Conservation (phyloP, 2,888 invertebrate genomes). For the Tachina grossa region DNA sequence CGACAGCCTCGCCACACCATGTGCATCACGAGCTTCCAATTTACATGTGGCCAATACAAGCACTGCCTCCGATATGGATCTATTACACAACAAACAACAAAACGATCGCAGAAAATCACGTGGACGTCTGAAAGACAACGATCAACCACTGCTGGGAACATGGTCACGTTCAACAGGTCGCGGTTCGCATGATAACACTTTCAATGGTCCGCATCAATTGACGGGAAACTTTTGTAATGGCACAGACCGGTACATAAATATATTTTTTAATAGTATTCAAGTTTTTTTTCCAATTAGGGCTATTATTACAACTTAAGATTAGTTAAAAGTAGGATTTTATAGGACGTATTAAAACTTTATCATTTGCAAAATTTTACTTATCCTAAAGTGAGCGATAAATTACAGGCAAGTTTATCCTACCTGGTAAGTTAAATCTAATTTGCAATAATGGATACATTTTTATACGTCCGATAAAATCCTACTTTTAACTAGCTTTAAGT, state of each 20-base stretch:
- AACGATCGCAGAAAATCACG: conserved; percentile 84
- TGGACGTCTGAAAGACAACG: conserved; percentile 87
- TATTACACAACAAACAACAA: conserved; percentile 84
- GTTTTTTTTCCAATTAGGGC: not conserved
- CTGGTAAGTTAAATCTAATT: no score
- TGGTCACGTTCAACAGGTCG: conserved; percentile 85
- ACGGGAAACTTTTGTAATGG: conserved; percentile 87
- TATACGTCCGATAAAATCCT: no score
- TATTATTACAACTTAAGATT: no score
- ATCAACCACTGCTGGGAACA: conserved; percentile 88
- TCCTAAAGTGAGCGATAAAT: no score
- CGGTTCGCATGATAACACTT: conserved; percentile 84
- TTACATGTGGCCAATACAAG: conserved; percentile 84
- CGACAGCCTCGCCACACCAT: conserved; percentile 89
- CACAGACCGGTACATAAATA: conserved; percentile 85
- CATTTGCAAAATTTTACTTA: no score
- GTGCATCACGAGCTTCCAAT: conserved; percentile 85
- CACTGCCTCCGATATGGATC: conserved; percentile 89
- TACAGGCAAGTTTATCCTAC: no score
- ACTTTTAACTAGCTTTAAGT: no score
- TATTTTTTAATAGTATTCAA: not conserved
- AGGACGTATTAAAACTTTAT: no score
- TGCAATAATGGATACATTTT: no score
- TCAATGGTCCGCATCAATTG: conserved; percentile 85
- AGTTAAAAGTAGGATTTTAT: no score